These are phyloP conservation scores for Megatriorchis doriae DNA, from an alignment of 2,113 vertebrate genomes.

Conservation along the genomic window DNA sequence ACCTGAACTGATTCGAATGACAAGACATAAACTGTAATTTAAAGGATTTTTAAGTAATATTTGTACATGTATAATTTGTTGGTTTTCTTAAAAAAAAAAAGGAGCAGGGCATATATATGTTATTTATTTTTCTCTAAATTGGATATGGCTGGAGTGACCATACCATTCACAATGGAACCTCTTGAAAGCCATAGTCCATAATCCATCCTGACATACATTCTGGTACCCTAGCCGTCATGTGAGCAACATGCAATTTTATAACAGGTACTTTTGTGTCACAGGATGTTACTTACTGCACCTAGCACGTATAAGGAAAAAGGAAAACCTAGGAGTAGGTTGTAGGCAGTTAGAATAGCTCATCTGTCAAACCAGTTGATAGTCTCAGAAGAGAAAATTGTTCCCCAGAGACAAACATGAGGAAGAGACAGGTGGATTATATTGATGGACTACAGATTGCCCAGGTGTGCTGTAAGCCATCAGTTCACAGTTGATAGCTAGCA, in stretches of 20 bases:
- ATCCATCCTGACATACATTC: not conserved
- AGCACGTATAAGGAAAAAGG: not conserved
- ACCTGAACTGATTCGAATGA: not conserved
- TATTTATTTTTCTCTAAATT: not conserved
- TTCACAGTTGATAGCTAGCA: not conserved
- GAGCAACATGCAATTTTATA: not conserved
- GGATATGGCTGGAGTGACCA: not conserved
- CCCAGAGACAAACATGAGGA: not conserved
- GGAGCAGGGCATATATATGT: fast-evolving
- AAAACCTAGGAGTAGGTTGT: not conserved
- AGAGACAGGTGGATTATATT: not conserved
- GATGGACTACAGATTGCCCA: not conserved
- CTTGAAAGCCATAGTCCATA: not conserved
- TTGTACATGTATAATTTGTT: not conserved
- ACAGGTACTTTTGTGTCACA: fast-evolving
- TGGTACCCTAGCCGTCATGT: too few species aligned
- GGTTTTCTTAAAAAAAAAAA: not conserved
- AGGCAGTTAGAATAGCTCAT: not conserved
- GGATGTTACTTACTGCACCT: not conserved
- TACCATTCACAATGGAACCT: not conserved
- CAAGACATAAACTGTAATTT: not conserved
- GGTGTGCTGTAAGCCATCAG: not conserved
- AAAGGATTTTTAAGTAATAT: not conserved
- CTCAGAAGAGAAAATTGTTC: not conserved
- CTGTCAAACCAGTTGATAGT: not conserved